phyloP scores from a whole-genome alignment of 2,113 vertebrate species.

The Erythrocercus mccallii region DNA sequence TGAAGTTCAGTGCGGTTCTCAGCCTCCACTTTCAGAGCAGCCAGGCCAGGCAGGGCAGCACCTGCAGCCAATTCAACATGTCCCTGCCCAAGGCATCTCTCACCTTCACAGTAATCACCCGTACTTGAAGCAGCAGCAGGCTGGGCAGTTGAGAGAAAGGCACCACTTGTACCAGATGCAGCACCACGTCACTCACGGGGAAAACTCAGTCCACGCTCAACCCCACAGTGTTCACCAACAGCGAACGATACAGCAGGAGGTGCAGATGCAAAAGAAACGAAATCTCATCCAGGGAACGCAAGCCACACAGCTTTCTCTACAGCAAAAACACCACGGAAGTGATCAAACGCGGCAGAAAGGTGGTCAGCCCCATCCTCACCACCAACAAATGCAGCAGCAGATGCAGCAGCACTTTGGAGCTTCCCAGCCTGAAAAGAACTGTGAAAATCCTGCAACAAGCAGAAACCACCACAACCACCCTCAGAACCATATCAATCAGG shows the following conservation, averaged over 20 bases:
- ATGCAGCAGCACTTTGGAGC: slow-evolving; percentile 87
- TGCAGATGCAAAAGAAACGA: slow-evolving; percentile 93
- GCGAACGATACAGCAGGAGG: slow-evolving; percentile 87
- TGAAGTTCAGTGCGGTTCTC: slow-evolving; percentile 85
- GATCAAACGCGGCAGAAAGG: slow-evolving; percentile 76
- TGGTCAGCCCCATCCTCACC: slow-evolving; percentile 76
- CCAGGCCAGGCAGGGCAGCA: slow-evolving; percentile 79
- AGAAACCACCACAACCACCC: slow-evolving; percentile 80
- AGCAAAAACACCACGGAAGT: slow-evolving; percentile 86
- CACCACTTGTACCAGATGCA: slow-evolving; percentile 94
- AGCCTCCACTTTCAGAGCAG: slow-evolving; percentile 80
- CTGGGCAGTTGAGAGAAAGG: slow-evolving; percentile 78
- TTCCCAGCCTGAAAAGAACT: slow-evolving; percentile 90
- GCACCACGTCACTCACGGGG: slow-evolving; percentile 86
- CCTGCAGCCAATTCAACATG: slow-evolving; percentile 83
- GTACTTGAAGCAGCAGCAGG: slow-evolving; percentile 87
- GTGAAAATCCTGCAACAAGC: slow-evolving; percentile 83
- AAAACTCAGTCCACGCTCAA: slow-evolving; percentile 73
- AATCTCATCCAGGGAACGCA: slow-evolving; percentile 84
- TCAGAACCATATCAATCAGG: slow-evolving; percentile 81
- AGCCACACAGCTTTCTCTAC: slow-evolving; percentile 81
- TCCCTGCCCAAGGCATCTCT: slow-evolving; percentile 76
- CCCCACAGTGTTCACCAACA: slow-evolving; percentile 85
- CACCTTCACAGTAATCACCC: slow-evolving; percentile 84
- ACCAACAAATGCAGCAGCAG: slow-evolving; percentile 78